A percentile compares a stretch with the other conserved stretches of the same genome.
Conservation (phyloP, 2,888 invertebrate species). For the Timandra comae region DNA sequence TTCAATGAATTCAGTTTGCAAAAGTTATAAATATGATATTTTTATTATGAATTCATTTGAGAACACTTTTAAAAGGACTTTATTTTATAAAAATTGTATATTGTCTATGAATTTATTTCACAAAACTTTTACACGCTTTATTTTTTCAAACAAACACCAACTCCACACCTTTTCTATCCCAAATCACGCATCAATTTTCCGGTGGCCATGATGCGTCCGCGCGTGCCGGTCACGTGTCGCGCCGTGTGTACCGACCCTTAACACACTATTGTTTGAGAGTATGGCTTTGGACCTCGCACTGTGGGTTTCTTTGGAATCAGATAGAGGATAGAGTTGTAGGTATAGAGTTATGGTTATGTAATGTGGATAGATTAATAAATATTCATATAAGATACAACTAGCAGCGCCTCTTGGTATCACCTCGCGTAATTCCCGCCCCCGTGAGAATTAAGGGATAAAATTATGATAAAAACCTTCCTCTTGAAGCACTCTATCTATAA, state of each 20-base stretch:
- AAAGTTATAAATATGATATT: conserved; percentile 2
- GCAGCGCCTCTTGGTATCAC: too few relatives aligned
- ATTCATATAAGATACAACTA: too few relatives aligned
- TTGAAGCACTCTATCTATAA: too few relatives aligned
- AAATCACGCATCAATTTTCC: conserved; percentile 57
- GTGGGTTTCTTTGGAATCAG: conserved; percentile 1
- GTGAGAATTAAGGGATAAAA: too few relatives aligned
- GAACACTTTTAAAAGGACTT: too few relatives aligned
- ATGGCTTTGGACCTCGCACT: conserved; percentile 3
- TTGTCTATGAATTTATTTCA: background rate
- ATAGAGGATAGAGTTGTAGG: too few relatives aligned
- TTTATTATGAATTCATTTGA: background rate
- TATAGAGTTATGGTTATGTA: too few relatives aligned
- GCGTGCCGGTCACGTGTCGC: conserved; percentile 58
- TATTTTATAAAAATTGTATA: background rate
- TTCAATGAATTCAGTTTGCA: conserved; percentile 1
- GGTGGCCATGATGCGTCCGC: conserved; percentile 50
- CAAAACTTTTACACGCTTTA: too few relatives aligned
- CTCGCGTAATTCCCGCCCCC: too few relatives aligned
- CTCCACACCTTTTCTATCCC: conserved; percentile 31
- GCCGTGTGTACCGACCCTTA: conserved; percentile 28
- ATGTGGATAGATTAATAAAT: too few relatives aligned
- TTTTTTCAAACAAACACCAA: conserved; percentile 5
- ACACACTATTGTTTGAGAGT: conserved; percentile 16
- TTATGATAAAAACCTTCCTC: too few relatives aligned